phyloP scores from a whole-genome alignment of 2,113 vertebrate species.

The Trematocara variabile region DNA sequence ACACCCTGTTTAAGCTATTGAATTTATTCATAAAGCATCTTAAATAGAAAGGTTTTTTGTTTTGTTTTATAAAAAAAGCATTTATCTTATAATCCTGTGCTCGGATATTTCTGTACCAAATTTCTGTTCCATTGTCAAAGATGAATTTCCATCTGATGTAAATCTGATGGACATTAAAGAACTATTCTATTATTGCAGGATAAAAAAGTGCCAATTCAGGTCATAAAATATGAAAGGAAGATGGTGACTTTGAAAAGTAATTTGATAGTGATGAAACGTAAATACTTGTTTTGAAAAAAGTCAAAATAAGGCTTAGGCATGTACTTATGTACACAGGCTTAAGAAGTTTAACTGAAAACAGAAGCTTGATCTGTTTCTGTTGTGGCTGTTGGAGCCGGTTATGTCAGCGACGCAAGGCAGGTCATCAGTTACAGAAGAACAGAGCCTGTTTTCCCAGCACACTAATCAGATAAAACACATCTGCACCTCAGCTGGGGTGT shows the following conservation, averaged over 20 bases:
- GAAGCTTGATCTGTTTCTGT: slow-evolving; percentile 10
- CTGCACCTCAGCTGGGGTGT: slow-evolving; percentile 25
- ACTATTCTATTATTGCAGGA: not conserved
- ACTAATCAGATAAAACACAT: slow-evolving; percentile 57
- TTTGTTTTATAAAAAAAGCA: not conserved
- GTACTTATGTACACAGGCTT: not conserved
- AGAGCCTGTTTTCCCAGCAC: not conserved
- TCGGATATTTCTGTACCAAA: not conserved
- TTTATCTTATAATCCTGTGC: not conserved
- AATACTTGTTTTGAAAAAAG: not conserved
- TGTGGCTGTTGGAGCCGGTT: slow-evolving; percentile 4
- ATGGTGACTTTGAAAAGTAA: not conserved
- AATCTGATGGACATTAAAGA: no score
- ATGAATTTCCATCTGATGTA: no score
- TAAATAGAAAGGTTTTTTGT: not conserved
- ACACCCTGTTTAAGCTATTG: slow-evolving; percentile 25
- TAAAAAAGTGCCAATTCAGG: not conserved
- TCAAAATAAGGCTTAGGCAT: not conserved
- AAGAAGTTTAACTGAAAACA: slow-evolving; percentile 15
- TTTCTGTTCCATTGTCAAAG: no score
- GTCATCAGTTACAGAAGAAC: slow-evolving; percentile 29
- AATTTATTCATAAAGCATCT: slow-evolving; percentile 5
- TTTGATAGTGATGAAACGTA: not conserved
- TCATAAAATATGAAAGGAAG: not conserved
- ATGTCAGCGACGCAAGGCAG: slow-evolving; percentile 9